Evolutionary conservation across 2,113 vertebrate species (phyloP), one percentile per base, ranked within the genome.

Genomic region (Chunga burmeisteri): DNA sequence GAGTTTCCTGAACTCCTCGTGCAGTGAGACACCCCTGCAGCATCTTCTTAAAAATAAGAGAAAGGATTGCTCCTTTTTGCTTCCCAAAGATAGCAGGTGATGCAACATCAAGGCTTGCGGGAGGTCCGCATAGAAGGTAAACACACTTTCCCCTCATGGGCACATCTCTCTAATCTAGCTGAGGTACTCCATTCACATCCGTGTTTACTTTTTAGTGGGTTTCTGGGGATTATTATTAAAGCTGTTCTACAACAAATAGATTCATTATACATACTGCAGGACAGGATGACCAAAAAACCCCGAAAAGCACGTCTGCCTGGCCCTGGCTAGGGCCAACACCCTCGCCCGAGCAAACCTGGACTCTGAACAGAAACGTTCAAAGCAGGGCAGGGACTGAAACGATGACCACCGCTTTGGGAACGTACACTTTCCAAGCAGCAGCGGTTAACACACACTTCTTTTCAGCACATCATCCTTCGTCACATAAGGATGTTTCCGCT

Each of bases 361-460:
- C 72, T 26, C 46, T 44, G 50, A 62, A 67, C 26, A 58, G 50
- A 74, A 86, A 46, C 2, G 8, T 21, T 47, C 49, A 56, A 53
- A 62, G 91, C 50, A 71, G 3, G 32, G 30, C 36, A 90, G 47
- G 38, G 52, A 71, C 56, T 46, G 82, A 63, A 85, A 71, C 0
- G 1, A 62, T 16, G n/a, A 62, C 2, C 2, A 0, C 30, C 26
- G 32, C 36, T 71, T 78, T 79, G 46, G n/a, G 47, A 85, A 61
- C 9, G 2, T 4, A 29, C 0, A 8, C 10, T 58, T 6, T 50
- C 42, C 25, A 16, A 47, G n/a, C 0, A 13, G n/a, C 66, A 36
- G 65, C 2, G 32, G 50, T 53, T 47, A 52, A 55, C n/a, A 53
- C 1, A 2, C 12, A 7, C 7, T 53, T 65, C 38, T 47, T 55